A percentile compares a stretch with the other conserved stretches of the same genome.
These are phyloP conservation scores for Acronicta leporina DNA, from an alignment of 2,888 invertebrate species.

Conservation along the genomic window DNA sequence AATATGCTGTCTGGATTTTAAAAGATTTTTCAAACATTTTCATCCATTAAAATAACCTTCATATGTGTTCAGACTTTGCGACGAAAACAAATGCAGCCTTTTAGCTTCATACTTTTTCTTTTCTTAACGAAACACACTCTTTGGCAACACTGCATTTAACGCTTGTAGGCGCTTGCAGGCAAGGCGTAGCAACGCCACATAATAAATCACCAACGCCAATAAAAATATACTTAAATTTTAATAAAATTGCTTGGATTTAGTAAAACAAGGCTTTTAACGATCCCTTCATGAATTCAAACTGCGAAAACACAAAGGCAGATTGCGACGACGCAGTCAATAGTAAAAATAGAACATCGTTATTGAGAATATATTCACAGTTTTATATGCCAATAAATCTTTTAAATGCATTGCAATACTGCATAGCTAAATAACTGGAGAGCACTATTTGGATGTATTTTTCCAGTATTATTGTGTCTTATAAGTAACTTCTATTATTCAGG, in stretches of 20 bases:
- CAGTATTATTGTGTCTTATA: not conserved
- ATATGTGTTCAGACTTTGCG: no score
- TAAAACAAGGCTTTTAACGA: conserved; percentile 45
- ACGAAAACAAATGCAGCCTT: not conserved
- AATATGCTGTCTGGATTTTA: no score
- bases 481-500: no score
- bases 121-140: conserved; percentile 17
- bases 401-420: conserved; percentile 29
- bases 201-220: conserved; percentile 30
- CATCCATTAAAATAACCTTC: no score
- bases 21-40: no score
- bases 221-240: conserved; percentile 30
- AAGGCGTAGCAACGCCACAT: conserved; percentile 6
- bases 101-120: not conserved
- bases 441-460: conserved; percentile 10
- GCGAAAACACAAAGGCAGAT: conserved; percentile 38
- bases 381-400: conserved; percentile 48
- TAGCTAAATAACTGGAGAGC: conserved; percentile 20
- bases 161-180: conserved; percentile 28
- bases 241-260: conserved; percentile 38
- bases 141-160: conserved; percentile 12
- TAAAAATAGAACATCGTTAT: conserved; percentile 45
- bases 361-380: conserved; percentile 49
- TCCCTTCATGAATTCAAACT: conserved; percentile 29
- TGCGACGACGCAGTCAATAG: conserved; percentile 28